Evolutionary conservation across 2,113 vertebrate species (phyloP).

Genomic region (Nycticryphes semicollaris): DNA sequence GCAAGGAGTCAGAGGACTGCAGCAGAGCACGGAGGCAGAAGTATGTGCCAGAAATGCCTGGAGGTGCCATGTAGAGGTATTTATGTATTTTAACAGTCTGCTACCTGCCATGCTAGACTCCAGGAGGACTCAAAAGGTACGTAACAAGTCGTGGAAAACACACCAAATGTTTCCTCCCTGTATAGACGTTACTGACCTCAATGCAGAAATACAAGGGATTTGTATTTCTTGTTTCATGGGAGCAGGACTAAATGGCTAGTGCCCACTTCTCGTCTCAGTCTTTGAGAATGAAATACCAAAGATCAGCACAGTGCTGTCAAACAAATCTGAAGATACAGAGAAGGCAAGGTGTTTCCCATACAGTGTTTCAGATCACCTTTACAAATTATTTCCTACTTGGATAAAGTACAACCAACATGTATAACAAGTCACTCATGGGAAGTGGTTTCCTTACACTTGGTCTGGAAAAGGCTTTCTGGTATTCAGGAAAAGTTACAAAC

Average conservation of each 20-base stretch:
- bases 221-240: rapidly evolving
- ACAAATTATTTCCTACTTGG: neutral
- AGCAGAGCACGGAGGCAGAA: neutral
- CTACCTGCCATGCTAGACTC: neutral
- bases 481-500: neutral
- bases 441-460: neutral
- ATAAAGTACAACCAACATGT: neutral
- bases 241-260: neutral
- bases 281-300: neutral
- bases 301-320: neutral
- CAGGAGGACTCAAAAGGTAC: neutral
- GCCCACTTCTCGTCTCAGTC: neutral
- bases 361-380: neutral
- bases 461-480: neutral
- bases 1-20: neutral
- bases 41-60: neutral
- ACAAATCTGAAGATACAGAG: neutral
- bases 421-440: neutral
- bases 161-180: neutral
- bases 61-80: neutral
- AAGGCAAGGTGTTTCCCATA: neutral
- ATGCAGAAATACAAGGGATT: rapidly evolving
- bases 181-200: neutral
- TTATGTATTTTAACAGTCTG: neutral
- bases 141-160: neutral